A percentile compares a stretch with the other conserved stretches of the same genome.
phyloP scores from a whole-genome alignment of 2,113 vertebrate genomes.

The Amphilophus citrinellus region DNA sequence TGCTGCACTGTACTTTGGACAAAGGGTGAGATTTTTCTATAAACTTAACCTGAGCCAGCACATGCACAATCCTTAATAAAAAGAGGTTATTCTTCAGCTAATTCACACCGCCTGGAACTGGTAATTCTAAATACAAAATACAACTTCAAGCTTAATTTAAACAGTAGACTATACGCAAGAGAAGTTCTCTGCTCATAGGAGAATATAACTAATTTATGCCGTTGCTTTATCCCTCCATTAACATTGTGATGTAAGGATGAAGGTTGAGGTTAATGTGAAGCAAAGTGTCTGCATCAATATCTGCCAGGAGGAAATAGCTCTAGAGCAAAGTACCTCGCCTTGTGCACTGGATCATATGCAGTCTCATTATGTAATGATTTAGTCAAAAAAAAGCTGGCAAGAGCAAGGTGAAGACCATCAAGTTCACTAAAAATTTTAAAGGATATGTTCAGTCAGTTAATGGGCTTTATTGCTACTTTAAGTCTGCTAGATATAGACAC shows the following conservation, averaged over 20 bases:
- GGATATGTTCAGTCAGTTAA: constrained; percentile 5
- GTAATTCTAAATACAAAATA: not conserved
- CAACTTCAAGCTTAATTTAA: constrained; percentile 9
- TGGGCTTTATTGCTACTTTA: constrained; percentile 22
- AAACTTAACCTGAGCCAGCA: not conserved
- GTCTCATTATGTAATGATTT: constrained; percentile 58
- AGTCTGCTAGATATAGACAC: not conserved
- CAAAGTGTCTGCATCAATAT: constrained; percentile 67
- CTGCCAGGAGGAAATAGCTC: constrained; percentile 59
- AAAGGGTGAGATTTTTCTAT: not conserved
- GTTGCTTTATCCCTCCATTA: constrained; percentile 56
- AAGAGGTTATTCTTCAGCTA: not conserved
- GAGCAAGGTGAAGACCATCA: not conserved
- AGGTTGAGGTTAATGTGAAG: constrained; percentile 62
- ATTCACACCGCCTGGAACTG: not conserved
- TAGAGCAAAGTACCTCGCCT: constrained; percentile 52
- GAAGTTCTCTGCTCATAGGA: constrained; percentile 15
- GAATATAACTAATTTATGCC: constrained; percentile 35
- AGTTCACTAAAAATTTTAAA: constrained; percentile 4
- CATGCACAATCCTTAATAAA: not conserved
- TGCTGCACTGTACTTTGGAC: not conserved
- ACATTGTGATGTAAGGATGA: constrained; percentile 59
- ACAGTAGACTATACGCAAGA: not conserved
- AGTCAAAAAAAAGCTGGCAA: constrained; percentile 20
- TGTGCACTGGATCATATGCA: constrained; percentile 51